A percentile compares a stretch with the other conserved stretches of the same genome.
phyloP scores from a whole-genome alignment of 2,888 invertebrate genomes.

The Ochropleura plecta region DNA sequence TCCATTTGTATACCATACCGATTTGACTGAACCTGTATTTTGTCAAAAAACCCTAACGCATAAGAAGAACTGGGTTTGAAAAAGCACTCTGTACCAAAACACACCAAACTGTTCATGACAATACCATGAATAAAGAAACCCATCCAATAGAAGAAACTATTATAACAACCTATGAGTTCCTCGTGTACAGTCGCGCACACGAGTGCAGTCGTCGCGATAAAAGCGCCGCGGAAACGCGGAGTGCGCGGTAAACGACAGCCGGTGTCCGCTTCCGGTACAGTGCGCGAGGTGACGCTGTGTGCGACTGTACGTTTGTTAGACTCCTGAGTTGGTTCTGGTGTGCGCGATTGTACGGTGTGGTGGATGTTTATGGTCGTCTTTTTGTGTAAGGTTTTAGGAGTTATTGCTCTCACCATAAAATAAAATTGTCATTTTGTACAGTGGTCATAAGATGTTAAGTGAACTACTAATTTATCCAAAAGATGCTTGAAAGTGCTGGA shows the following conservation, averaged over 20 bases:
- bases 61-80: background rate
- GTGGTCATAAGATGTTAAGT: background rate
- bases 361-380: conserved; percentile 40
- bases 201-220: conserved; percentile 58
- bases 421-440: background rate
- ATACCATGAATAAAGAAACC: conserved; percentile 45
- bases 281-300: conserved; percentile 65
- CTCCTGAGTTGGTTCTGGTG: conserved; percentile 49
- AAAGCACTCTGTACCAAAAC: background rate
- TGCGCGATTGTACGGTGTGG: conserved; percentile 45
- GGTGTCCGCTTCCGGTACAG: conserved; percentile 71
- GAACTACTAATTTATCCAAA: background rate
- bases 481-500: background rate
- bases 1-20: background rate
- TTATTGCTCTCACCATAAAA: background rate
- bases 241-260: conserved; percentile 72
- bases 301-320: conserved; percentile 64
- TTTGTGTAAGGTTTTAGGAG: conserved; percentile 23
- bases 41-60: background rate
- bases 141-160: conserved; percentile 57
- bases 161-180: conserved; percentile 53
- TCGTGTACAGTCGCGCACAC: conserved; percentile 57
- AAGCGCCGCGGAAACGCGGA: conserved; percentile 67
- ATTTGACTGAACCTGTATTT: background rate
- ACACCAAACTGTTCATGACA: background rate